phyloP scores from a whole-genome alignment of 2,113 vertebrate genomes.

The Accipiter cooperii region DNA sequence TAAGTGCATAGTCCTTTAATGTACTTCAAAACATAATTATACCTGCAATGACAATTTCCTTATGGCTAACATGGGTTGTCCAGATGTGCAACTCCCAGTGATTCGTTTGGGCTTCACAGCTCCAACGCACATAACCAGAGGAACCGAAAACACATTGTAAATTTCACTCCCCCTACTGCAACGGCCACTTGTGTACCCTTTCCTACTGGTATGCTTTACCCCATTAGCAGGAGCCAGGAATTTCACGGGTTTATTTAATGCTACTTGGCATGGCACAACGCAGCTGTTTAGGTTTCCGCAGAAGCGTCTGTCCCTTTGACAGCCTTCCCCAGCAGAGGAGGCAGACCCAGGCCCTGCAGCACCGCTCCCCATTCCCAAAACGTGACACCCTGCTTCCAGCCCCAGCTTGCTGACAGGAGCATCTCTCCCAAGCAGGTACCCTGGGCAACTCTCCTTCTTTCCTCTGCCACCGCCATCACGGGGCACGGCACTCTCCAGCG shows the following conservation, averaged over 20 bases:
- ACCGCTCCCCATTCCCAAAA: background rate
- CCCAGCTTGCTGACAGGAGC: fast-evolving
- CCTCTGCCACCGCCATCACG: background rate
- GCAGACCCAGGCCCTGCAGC: background rate
- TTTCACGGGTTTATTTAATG: background rate
- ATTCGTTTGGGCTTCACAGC: background rate
- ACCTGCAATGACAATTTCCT: background rate
- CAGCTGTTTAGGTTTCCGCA: fast-evolving
- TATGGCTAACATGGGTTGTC: background rate
- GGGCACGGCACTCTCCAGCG: fast-evolving
- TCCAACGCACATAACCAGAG: background rate
- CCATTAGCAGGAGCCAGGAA: fast-evolving
- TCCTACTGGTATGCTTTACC: background rate
- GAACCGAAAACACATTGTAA: background rate
- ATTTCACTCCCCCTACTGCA: background rate
- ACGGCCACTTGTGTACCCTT: fast-evolving
- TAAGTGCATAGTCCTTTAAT: background rate
- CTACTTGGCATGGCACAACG: background rate
- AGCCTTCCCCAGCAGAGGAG: background rate
- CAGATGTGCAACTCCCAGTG: background rate
- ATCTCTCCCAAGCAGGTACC: fast-evolving
- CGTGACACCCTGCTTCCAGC: fast-evolving
- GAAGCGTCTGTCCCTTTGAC: background rate
- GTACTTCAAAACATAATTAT: background rate
- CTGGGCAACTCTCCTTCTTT: background rate